Conservation (phyloP, 2,888 invertebrate species). For the Thymelicus sylvestris region DNA sequence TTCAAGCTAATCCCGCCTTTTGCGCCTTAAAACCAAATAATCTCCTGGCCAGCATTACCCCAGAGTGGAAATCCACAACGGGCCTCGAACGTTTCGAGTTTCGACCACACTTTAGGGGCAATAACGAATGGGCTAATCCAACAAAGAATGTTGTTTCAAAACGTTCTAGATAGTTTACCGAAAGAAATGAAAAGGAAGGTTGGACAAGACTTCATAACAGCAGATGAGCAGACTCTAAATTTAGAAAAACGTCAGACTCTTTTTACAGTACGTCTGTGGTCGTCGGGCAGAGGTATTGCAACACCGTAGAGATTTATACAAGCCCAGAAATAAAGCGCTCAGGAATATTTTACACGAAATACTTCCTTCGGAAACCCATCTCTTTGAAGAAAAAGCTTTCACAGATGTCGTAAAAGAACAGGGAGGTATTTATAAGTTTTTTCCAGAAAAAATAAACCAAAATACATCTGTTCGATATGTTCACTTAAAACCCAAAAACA, state of each 20-base stretch:
- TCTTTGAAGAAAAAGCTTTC: slow-evolving; percentile 31
- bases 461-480: neutral
- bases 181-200: slow-evolving; percentile 21
- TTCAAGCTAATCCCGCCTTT: slow-evolving; percentile 33
- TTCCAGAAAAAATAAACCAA: neutral
- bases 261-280: slow-evolving; percentile 25
- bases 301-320: slow-evolving; percentile 24
- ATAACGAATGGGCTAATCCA: slow-evolving; percentile 37
- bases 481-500: slow-evolving; percentile 4
- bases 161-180: slow-evolving; percentile 18
- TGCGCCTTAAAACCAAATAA: slow-evolving; percentile 27
- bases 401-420: slow-evolving; percentile 16
- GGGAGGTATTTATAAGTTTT: too few relatives aligned
- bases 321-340: slow-evolving; percentile 18
- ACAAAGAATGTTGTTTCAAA: slow-evolving; percentile 34
- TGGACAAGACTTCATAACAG: slow-evolving; percentile 20
- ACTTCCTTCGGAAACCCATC: slow-evolving; percentile 29
- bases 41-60: slow-evolving; percentile 21
- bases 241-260: too few relatives aligned
- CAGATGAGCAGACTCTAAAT: too few relatives aligned
- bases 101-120: slow-evolving; percentile 31
- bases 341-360: slow-evolving; percentile 20
- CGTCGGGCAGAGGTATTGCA: slow-evolving; percentile 32
- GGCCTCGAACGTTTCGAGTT: slow-evolving; percentile 32
- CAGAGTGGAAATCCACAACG: slow-evolving; percentile 9